Evolutionary conservation across 2,888 invertebrate species (phyloP), one percentile per base, ranked within the genome.

Genomic region (Philonicus albiceps): DNA sequence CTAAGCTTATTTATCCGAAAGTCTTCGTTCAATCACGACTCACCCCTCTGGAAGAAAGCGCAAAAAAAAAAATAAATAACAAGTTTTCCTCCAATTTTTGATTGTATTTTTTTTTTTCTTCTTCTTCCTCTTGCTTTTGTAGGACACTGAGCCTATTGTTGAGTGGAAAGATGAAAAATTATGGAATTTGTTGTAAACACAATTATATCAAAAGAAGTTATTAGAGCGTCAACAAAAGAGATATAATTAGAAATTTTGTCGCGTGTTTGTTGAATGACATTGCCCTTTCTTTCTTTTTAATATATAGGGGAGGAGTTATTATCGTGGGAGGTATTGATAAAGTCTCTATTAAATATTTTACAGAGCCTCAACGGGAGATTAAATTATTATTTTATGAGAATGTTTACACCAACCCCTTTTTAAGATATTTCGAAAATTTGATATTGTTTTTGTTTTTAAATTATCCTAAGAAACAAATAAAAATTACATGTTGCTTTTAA

Each of bases 121-220:
- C n/a, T n/a, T 49, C 49, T 49, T 49, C 49, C n/a, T n/a, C n/a
- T n/a, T n/a, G 49, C 49, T 49, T 53, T 11, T 81, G 19, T 55
- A 81, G 55, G 37, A 64, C 81, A 81, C 55, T 22, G 55, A 19
- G 22, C 81, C 81, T 81, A 78, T 81, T 81, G 81, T 81, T 34
- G 64, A 64, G n/a, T 30, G 81, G 30, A 81, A 80, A 55, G 81
- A 81, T 81, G 81, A 81, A 81, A 81, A 81, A 81, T 81, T 81
- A 81, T 81, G 81, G 81, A 81, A 81, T 81, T 81, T 81, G 55
- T 81, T 81, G 81, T 81, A 64, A 81, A 81, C 81, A 81, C 81
- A 81, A 81, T 81, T 81, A 81, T 55, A 49, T 81, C 64, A 64
- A 81, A 81, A 81, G 64, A 81, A 81, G 55, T 81, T 81, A 81